Evolutionary conservation across 2,113 vertebrate genomes (phyloP).

Genomic region (Trachemys scripta): DNA sequence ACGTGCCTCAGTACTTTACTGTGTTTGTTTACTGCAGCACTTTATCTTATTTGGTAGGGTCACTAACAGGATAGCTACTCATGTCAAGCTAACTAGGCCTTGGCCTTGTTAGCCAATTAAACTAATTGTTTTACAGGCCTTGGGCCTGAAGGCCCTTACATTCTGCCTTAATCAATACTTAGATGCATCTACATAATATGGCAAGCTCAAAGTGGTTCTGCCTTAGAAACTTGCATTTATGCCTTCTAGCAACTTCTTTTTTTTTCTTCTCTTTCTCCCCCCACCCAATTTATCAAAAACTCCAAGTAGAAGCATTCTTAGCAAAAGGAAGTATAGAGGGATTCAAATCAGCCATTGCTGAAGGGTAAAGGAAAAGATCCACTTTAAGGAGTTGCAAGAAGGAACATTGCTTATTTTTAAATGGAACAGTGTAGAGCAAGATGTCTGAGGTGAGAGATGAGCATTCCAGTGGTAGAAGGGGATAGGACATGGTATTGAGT

Average conservation of each 20-base stretch:
- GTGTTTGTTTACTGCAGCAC: not conserved
- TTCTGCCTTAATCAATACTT: not conserved
- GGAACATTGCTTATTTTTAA: not conserved
- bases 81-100: not conserved
- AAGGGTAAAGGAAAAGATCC: not conserved
- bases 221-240: accelerated
- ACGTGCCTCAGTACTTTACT: not conserved
- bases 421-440: not conserved
- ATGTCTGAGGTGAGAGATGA: not conserved
- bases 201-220: not conserved
- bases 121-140: not conserved
- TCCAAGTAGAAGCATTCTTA: not conserved
- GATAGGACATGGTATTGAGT: not conserved
- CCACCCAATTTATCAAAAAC: not conserved
- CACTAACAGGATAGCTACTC: not conserved
- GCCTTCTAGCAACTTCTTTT: not conserved
- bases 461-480: not conserved
- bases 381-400: not conserved
- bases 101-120: not conserved
- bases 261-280: not conserved
- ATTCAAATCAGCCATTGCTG: not conserved
- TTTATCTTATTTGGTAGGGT: not conserved
- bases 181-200: not conserved
- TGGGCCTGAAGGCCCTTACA: not conserved
- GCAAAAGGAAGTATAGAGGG: not conserved